A percentile compares a stretch with the other conserved stretches of the same genome.
phyloP scores from a whole-genome alignment of 2,797 vertebrate genomes.

The Periophthalmus magnuspinnatus region DNA sequence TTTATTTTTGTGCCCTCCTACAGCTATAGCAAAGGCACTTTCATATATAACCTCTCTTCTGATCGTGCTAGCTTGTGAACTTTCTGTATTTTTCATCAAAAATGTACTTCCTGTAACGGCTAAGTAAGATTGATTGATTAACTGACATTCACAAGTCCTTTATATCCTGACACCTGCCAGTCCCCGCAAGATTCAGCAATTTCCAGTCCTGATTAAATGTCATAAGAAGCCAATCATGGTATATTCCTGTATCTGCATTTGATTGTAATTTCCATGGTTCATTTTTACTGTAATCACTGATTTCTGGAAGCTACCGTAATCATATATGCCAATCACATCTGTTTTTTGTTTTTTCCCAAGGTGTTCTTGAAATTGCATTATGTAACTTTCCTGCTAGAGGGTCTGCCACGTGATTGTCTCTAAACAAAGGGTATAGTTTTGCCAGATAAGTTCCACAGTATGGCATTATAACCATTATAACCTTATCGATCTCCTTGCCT shows the following conservation, averaged over 20 bases:
- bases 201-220: constrained; percentile 9
- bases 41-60: constrained; percentile 34
- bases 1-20: neutral
- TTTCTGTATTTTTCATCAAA: constrained; percentile 15
- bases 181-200: constrained; percentile 5
- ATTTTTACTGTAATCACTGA: constrained; percentile 9
- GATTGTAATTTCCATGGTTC: constrained; percentile 18
- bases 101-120: neutral
- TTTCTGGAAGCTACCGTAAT: neutral
- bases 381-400: too few relatives aligned
- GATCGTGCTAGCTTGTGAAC: constrained; percentile 23
- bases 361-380: neutral
- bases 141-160: constrained; percentile 10
- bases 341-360: neutral
- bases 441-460: too few relatives aligned
- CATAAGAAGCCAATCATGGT: neutral
- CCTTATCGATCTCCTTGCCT: too few relatives aligned
- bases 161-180: constrained; percentile 6
- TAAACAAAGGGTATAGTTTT: too few relatives aligned
- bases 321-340: constrained; percentile 2
- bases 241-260: neutral
- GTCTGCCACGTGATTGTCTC: too few relatives aligned
- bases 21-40: constrained; percentile 27
- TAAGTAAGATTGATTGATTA: constrained; percentile 26
- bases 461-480: too few relatives aligned